These are phyloP conservation scores for Hylomyscus alleni DNA, from an alignment of 2,797 vertebrate genomes.

Conservation along the genomic window DNA sequence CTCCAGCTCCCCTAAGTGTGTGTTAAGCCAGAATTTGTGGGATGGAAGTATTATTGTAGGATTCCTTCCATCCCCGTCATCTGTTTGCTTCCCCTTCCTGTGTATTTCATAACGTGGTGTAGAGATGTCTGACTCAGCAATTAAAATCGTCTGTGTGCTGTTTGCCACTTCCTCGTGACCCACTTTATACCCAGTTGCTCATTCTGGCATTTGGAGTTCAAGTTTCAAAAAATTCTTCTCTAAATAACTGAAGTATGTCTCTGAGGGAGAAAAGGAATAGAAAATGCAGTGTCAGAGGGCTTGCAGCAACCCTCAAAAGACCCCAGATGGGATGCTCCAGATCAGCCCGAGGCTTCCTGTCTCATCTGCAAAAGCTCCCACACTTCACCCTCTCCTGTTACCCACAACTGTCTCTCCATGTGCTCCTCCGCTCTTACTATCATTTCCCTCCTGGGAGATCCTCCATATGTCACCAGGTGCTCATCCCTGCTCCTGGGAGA, in stretches of 20 bases:
- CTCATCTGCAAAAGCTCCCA: not conserved
- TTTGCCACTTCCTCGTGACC: conserved; percentile 79
- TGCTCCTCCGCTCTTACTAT: not conserved
- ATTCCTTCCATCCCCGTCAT: conserved; percentile 71
- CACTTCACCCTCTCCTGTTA: not conserved
- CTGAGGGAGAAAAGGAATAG: not conserved
- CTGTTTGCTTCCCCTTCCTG: conserved; percentile 75
- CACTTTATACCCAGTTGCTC: conserved; percentile 75
- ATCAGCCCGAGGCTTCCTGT: not conserved
- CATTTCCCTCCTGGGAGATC: not conserved
- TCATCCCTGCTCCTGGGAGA: not conserved
- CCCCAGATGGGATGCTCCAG: no score
- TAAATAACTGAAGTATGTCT: conserved; percentile 39
- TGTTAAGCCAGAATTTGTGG: conserved; percentile 65
- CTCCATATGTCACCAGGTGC: not conserved
- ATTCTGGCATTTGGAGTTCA: conserved; percentile 67
- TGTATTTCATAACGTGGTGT: conserved; percentile 68
- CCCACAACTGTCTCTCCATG: not conserved
- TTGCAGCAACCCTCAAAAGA: not conserved
- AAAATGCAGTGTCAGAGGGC: not conserved
- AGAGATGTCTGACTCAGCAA: conserved; percentile 79
- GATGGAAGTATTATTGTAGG: conserved; percentile 77
- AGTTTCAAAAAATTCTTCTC: conserved; percentile 38
- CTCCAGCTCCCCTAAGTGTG: not conserved
- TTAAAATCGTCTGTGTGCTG: conserved; percentile 68